These are phyloP conservation scores for Thecophora atra DNA, from an alignment of 2,888 invertebrate genomes.

Conservation along the genomic window DNA sequence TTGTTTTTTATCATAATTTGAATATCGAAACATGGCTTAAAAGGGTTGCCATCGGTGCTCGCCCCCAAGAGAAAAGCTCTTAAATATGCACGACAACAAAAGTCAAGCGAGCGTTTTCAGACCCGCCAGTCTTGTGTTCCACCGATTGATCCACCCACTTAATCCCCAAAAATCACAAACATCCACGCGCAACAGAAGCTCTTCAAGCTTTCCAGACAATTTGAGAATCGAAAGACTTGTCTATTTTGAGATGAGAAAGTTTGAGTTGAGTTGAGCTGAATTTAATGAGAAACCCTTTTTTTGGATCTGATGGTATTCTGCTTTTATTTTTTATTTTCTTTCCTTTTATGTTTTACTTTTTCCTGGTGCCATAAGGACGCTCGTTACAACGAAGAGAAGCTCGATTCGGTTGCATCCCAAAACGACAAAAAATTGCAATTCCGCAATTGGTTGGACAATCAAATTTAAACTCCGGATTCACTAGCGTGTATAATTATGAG, in stretches of 20 bases:
- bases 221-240: neutral
- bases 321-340: neutral
- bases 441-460: too few relatives aligned
- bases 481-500: constrained; percentile 60
- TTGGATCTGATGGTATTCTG: neutral
- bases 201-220: constrained; percentile 20
- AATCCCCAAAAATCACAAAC: too few relatives aligned
- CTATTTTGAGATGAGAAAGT: neutral
- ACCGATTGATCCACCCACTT: neutral
- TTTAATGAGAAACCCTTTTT: constrained; percentile 5
- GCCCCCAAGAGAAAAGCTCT: constrained; percentile 18
- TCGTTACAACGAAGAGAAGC: neutral
- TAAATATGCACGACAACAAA: constrained; percentile 22
- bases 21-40: constrained; percentile 31
- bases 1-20: constrained; percentile 49
- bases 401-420: neutral
- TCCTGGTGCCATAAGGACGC: neutral
- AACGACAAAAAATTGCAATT: constrained; percentile 22
- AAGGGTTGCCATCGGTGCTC: neutral
- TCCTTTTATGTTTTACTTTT: neutral
- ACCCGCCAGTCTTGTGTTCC: neutral
- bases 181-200: too few relatives aligned
- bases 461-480: constrained; percentile 59
- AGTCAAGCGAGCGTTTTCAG: neutral
- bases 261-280: neutral